phyloP scores from a whole-genome alignment of 2,797 vertebrate genomes.

The Centropyge bicolor region DNA sequence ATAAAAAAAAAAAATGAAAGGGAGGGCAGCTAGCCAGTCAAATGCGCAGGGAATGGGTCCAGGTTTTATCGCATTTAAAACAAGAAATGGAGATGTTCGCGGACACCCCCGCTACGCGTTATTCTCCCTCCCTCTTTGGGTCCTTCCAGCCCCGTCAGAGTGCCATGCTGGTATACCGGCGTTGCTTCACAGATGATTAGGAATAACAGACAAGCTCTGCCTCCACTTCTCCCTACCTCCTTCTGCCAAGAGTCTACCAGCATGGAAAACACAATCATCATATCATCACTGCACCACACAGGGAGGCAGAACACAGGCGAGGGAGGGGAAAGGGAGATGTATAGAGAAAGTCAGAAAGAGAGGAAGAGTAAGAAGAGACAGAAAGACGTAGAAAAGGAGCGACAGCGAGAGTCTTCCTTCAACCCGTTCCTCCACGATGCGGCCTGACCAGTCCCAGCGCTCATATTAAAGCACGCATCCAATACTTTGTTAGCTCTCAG shows the following conservation, averaged over 20 bases:
- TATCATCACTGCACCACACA: conserved; percentile 61
- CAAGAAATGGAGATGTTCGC: conserved; percentile 60
- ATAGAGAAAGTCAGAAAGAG: conserved; percentile 14
- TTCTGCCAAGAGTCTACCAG: conserved; percentile 64
- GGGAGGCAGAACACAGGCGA: conserved; percentile 36
- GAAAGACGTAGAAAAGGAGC: conserved; percentile 29
- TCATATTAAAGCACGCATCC: conserved; percentile 40
- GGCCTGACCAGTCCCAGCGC: conserved; percentile 43
- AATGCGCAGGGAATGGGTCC: conserved; percentile 47
- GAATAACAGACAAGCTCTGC: conserved; percentile 61
- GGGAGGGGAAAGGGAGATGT: conserved; percentile 27
- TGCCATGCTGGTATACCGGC: conserved; percentile 52
- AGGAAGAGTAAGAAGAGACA: conserved; percentile 12
- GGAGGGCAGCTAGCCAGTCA: conserved; percentile 36
- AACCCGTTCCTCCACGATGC: conserved; percentile 45
- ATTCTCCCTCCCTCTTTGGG: conserved; percentile 27
- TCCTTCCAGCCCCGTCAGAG: conserved; percentile 32
- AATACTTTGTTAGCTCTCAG: conserved; percentile 52
- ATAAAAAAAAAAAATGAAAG: conserved; percentile 31
- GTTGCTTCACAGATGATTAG: conserved; percentile 71
- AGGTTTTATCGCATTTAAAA: conserved; percentile 65
- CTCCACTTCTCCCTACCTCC: conserved; percentile 46
- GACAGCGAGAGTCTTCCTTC: conserved; percentile 37
- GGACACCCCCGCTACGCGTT: conserved; percentile 38
- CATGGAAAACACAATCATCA: conserved; percentile 61